Conservation (phyloP, 2,888 invertebrate genomes). For the Microctonus hyperodae region DNA sequence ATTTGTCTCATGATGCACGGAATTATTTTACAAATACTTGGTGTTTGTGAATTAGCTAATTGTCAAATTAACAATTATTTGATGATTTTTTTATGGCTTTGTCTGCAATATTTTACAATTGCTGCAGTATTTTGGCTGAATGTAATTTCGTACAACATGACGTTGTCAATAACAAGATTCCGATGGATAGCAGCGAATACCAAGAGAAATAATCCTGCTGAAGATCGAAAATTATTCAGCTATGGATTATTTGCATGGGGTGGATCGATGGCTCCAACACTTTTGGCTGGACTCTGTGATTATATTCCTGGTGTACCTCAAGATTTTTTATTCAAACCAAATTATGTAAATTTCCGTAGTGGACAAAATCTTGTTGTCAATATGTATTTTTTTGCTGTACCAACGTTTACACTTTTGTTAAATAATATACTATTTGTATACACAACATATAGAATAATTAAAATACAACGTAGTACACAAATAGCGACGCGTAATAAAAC, state of each 20-base stretch:
- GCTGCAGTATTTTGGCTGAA: conserved; percentile 52
- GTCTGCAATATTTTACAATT: conserved; percentile 49
- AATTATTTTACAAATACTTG: conserved; percentile 41
- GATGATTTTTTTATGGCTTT: conserved; percentile 43
- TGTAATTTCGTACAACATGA: conserved; percentile 53
- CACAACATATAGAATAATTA: conserved; percentile 48
- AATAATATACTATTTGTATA: conserved; percentile 50
- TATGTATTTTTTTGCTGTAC: conserved; percentile 49
- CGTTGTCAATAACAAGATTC: conserved; percentile 47
- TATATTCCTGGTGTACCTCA: conserved; percentile 39
- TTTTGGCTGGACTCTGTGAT: conserved; percentile 44
- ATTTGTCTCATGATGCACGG: conserved; percentile 46
- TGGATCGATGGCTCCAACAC: conserved; percentile 42
- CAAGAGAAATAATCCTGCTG: conserved; percentile 33
- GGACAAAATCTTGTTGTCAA: conserved; percentile 45
- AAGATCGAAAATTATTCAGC: conserved; percentile 40
- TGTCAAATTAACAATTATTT: conserved; percentile 37
- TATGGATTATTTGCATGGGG: conserved; percentile 45
- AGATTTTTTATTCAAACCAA: conserved; percentile 41
- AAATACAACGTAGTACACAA: conserved; percentile 45
- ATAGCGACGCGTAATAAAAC: conserved; percentile 43
- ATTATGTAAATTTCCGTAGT: conserved; percentile 40
- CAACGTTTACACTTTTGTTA: conserved; percentile 44
- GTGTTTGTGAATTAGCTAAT: conserved; percentile 41
- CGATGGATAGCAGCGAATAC: conserved; percentile 43